Evolutionary conservation across 2,113 vertebrate genomes (phyloP).

Genomic region (Lampris megalopsis): DNA sequence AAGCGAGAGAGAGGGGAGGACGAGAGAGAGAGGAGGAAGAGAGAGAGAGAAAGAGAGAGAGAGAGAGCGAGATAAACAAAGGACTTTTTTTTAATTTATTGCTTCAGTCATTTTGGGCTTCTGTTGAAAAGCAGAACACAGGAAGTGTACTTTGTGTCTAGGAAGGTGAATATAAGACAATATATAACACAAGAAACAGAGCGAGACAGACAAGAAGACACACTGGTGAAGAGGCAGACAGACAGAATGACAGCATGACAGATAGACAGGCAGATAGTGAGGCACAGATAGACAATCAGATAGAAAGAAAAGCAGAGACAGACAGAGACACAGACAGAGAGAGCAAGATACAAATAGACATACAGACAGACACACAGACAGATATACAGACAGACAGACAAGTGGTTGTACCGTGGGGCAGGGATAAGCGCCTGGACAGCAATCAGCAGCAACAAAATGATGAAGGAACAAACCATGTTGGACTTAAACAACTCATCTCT

Average conservation of each 20-base stretch:
- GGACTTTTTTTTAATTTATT: too few species aligned
- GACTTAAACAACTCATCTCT: conserved; percentile 96
- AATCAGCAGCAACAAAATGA: conserved; percentile 90
- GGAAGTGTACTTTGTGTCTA: too few species aligned
- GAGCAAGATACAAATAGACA: neutral
- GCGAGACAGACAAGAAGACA: neutral
- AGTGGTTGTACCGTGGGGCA: conserved; percentile 74
- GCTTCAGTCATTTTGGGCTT: too few species aligned
- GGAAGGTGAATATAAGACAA: too few species aligned
- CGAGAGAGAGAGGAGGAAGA: too few species aligned
- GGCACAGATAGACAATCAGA: conserved; percentile 12
- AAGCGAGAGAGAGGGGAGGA: too few species aligned
- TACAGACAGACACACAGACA: neutral
- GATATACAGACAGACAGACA: neutral
- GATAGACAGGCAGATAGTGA: neutral
- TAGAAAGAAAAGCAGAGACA: neutral
- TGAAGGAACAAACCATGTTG: conserved; percentile 93
- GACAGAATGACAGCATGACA: conserved; percentile 74
- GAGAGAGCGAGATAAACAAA: too few species aligned
- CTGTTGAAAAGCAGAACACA: too few species aligned
- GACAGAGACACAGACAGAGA: neutral
- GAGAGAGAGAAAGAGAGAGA: too few species aligned
- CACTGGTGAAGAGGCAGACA: neutral
- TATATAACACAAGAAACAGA: neutral
- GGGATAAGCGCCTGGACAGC: conserved; percentile 90